These are phyloP conservation scores for Halichoerus grypus DNA, from an alignment of 2,113 vertebrate species.

Conservation along the genomic window DNA sequence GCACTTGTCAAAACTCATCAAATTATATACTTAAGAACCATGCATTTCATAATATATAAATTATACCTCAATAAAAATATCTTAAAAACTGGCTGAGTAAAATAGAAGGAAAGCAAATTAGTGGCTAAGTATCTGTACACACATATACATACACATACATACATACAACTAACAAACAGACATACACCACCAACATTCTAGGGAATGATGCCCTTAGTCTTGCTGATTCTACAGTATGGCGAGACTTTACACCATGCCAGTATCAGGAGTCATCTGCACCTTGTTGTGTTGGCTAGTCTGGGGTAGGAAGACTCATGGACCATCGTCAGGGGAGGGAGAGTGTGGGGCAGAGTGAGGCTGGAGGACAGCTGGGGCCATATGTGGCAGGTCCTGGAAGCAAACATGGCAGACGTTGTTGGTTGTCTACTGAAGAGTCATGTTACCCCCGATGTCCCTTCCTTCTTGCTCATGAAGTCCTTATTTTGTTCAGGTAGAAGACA, in stretches of 20 bases:
- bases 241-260: background rate
- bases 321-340: fast-evolving
- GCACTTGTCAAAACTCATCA: constrained; percentile 49
- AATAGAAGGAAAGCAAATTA: background rate
- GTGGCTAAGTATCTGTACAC: background rate
- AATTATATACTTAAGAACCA: background rate
- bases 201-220: background rate
- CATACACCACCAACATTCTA: background rate
- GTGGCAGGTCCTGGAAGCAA: background rate
- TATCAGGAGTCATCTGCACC: background rate
- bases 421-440: background rate
- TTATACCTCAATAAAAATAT: background rate
- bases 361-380: fast-evolving
- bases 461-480: background rate
- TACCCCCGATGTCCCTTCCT: background rate
- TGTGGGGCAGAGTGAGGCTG: background rate
- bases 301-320: background rate
- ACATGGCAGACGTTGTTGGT: background rate
- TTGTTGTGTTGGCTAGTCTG: too few relatives aligned
- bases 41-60: background rate
- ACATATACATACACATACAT: background rate
- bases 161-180: background rate
- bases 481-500: background rate
- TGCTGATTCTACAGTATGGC: background rate
- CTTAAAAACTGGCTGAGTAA: background rate